Evolutionary conservation across 2,888 invertebrate species (phyloP), one percentile per base, ranked within the genome.

Genomic region (Cremastinae sp.): DNA sequence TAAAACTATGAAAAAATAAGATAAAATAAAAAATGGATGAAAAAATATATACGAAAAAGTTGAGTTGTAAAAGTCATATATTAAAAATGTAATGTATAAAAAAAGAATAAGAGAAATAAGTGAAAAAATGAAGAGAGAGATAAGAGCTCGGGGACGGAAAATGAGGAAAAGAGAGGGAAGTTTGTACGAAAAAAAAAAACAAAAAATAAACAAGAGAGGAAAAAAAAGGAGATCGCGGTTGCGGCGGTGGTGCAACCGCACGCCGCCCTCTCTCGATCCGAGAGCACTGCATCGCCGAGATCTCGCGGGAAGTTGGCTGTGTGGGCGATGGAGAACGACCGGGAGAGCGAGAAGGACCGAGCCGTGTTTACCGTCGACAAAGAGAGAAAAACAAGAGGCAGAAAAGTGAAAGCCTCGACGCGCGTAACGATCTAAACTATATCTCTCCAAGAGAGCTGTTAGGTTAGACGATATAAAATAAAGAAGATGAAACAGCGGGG

Each of bases 351-450:
- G 53, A 75, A 59, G 72, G 58, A 55, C 39, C 65, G 16, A 55
- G 55, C 16, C 22, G 55, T 3, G 53, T 28, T 28, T 28, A 28
- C 28, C 28, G 28, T 28, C 28, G 45, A 41, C 1, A 62, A 59
- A 65, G 61, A 71, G 53, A 41, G 35, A 28, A 8, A 66, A 53
- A 55, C 73, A 56, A 71, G 75, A 72, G 80, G 80, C 82, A 81
- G 84, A 85, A 86, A 86, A 86, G 86, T 86, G 86, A 86, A 86
- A 86, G 86, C 84, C 80, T 49, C 81, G 80, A 78, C 83, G 85
- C 28, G 28, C 84, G 84, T 85, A 84, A 84, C 83, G 82, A 86
- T 85, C 83, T 86, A 85, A 86, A 84, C 84, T 83, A 81, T 86
- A 85, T 85, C 83, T 85, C 59, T 71, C 80, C 84, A 81, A 81